A percentile compares a stretch with the other conserved stretches of the same genome.
Conservation (phyloP, 92 coral and sea anemone genomes). For the Galaxea fascicularis region DNA sequence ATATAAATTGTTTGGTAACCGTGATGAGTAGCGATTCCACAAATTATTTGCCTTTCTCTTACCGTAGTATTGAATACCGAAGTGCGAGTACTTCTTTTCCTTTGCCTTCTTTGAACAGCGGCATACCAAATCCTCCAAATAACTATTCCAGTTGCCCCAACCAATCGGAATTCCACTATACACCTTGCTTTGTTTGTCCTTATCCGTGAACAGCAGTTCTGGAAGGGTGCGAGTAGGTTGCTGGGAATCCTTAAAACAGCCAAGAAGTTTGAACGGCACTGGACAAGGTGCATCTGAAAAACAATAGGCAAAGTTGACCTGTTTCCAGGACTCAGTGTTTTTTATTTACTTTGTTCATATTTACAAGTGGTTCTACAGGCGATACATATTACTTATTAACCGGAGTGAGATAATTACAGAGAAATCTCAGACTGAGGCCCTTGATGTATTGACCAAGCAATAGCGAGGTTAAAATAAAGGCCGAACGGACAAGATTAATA, state of each 20-base stretch:
- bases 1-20: not conserved
- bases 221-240: conserved; percentile 48
- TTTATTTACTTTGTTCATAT: too few relatives aligned
- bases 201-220: conserved; percentile 60
- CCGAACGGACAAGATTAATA: too few relatives aligned
- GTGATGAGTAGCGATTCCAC: not conserved
- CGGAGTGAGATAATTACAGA: too few relatives aligned
- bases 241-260: conserved; percentile 70
- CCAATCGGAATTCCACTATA: conserved; percentile 52
- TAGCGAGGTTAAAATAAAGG: too few relatives aligned
- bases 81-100: conserved; percentile 55
- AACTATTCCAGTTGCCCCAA: conserved; percentile 74
- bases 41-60: not conserved
- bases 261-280: conserved; percentile 45
- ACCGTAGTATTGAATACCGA: conserved; percentile 76
- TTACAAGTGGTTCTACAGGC: not conserved
- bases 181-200: conserved; percentile 35
- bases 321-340: too few relatives aligned
- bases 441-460: too few relatives aligned
- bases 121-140: conserved; percentile 61
- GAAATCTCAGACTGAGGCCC: too few relatives aligned
- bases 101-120: conserved; percentile 73
- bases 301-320: not conserved
- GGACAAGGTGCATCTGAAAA: conserved; percentile 33
- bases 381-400: too few relatives aligned